Percentiles rank a stretch among this genome's conserved stretches.
Conservation (phyloP, 2,888 invertebrate species). For the Allolobophora icterica region DNA sequence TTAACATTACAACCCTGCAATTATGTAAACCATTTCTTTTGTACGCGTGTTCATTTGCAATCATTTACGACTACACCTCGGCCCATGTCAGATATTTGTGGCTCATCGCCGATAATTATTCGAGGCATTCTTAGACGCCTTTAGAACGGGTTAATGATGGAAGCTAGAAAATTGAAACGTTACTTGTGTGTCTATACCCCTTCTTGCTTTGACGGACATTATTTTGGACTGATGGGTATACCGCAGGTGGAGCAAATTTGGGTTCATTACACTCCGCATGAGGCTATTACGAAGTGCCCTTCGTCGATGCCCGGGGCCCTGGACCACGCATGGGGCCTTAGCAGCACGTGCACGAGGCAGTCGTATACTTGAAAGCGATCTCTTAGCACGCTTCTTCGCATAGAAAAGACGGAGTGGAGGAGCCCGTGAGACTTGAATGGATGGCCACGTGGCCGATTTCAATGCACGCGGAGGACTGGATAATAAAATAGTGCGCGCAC, state of each 20-base stretch:
- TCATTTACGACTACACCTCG: neutral
- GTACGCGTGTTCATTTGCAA: neutral
- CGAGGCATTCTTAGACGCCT: neutral
- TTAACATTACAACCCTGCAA: conserved; percentile 11
- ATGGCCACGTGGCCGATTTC: conserved; percentile 1
- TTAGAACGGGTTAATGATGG: conserved; percentile 3
- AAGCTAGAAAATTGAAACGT: neutral
- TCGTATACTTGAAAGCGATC: neutral
- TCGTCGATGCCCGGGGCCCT: neutral
- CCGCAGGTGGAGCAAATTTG: conserved; percentile 17
- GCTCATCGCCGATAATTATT: conserved; percentile 17
- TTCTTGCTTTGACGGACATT: neutral
- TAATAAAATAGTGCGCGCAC: neutral
- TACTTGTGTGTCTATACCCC: neutral
- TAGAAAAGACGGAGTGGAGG: neutral
- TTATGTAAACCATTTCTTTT: neutral
- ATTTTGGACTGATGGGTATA: conserved; percentile 8
- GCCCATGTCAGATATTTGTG: neutral
- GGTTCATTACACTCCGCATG: conserved; percentile 6
- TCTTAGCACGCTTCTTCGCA: neutral
- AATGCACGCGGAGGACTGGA: neutral
- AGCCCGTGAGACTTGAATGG: neutral
- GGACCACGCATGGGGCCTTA: conserved; percentile 2
- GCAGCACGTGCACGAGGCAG: neutral
- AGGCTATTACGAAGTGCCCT: conserved; percentile 3